Percentiles rank a stretch among this genome's conserved stretches.
Evolutionary conservation across 2,888 invertebrate species (phyloP).

Genomic region (Yponomeuta sedellus): DNA sequence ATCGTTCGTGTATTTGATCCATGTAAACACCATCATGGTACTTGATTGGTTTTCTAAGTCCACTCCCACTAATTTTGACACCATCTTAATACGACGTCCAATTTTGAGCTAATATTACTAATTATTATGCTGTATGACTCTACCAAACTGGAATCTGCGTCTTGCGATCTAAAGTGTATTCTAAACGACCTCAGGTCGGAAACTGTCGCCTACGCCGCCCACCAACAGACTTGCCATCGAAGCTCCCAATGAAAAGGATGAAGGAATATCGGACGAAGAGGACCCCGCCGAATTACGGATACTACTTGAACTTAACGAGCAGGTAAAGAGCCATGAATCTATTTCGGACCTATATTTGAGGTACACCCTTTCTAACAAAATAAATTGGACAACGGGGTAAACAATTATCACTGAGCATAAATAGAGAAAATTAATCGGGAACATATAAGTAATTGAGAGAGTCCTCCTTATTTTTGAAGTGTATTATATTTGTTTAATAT

Average conservation of each 20-base stretch:
- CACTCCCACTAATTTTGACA: constrained; percentile 9
- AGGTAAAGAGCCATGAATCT: constrained; percentile 55
- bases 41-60: constrained; percentile 14
- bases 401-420: too few species aligned
- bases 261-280: constrained; percentile 85
- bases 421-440: too few species aligned
- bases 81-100: neutral
- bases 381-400: too few species aligned
- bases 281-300: constrained; percentile 89
- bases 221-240: constrained; percentile 80
- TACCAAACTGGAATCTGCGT: neutral
- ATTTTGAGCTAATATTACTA: constrained; percentile 2
- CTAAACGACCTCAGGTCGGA: constrained; percentile 72
- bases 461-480: neutral
- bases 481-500: neutral
- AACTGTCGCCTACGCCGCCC: constrained; percentile 81
- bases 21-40: constrained; percentile 14
- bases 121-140: neutral
- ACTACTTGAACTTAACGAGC: constrained; percentile 91
- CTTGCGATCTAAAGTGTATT: neutral
- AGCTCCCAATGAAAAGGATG: constrained; percentile 81
- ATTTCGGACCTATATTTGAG: too few species aligned
- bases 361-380: too few species aligned
- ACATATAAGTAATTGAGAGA: too few species aligned
- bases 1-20: constrained; percentile 6